Conservation (phyloP, 2,113 vertebrate genomes). For the Engystomops pustulosus region DNA sequence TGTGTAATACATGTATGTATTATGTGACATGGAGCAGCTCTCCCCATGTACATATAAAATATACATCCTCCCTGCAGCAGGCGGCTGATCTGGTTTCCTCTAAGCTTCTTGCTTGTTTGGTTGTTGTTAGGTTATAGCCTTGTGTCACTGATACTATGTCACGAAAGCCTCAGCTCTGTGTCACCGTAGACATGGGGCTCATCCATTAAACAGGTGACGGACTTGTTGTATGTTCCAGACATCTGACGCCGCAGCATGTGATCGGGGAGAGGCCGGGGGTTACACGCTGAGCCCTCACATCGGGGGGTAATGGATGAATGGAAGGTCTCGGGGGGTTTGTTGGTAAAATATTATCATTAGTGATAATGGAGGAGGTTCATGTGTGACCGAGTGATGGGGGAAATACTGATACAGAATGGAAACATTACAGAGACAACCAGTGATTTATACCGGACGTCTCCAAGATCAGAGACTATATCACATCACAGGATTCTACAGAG, state of each 20-base stretch:
- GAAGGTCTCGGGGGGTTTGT: too few relatives aligned
- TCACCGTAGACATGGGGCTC: conserved; percentile 26
- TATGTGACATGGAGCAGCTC: too few relatives aligned
- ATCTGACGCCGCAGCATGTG: conserved; percentile 29
- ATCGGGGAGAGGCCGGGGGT: background rate
- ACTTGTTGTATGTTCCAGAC: conserved; percentile 43
- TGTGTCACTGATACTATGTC: conserved; percentile 24
- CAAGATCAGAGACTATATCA: too few relatives aligned
- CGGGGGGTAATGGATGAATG: background rate
- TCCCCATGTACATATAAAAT: conserved; percentile 4
- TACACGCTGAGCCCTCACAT: background rate
- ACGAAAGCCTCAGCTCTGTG: conserved; percentile 2
- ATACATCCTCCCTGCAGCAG: background rate
- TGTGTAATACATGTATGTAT: too few relatives aligned
- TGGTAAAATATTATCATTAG: too few relatives aligned
- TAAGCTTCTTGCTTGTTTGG: background rate
- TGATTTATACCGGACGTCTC: too few relatives aligned
- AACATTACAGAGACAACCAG: too few relatives aligned
- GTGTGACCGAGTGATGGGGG: too few relatives aligned
- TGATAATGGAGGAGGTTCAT: too few relatives aligned
- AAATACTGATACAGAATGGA: too few relatives aligned
- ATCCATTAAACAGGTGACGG: conserved; percentile 30
- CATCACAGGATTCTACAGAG: too few relatives aligned
- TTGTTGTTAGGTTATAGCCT: conserved; percentile 13
- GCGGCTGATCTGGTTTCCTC: background rate